phyloP scores from a whole-genome alignment of 2,888 invertebrate species.

The Eustalomyia histrio region DNA sequence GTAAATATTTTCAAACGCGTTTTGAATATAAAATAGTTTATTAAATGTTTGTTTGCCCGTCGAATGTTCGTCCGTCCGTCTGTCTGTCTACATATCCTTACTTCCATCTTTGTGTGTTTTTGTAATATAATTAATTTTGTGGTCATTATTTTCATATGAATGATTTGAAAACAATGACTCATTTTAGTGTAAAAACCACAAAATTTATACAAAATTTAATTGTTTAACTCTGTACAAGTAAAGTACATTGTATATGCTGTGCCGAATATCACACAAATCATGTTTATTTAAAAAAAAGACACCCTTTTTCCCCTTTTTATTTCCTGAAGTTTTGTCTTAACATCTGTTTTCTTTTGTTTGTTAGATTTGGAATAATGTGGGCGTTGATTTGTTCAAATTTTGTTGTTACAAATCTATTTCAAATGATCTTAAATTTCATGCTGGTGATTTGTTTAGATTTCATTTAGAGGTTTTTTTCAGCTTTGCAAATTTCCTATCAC shows the following conservation, averaged over 20 bases:
- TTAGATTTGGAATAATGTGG: conserved; percentile 9
- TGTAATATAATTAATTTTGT: neutral
- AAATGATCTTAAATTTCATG: conserved; percentile 35
- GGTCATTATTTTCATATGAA: conserved; percentile 2
- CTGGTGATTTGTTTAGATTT: conserved; percentile 43
- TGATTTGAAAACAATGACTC: conserved; percentile 6
- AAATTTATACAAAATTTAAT: conserved; percentile 8
- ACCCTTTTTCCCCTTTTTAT: neutral
- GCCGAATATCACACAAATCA: neutral
- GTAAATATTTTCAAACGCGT: conserved; percentile 18
- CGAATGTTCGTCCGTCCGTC: neutral
- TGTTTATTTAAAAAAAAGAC: neutral
- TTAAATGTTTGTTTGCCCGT: conserved; percentile 12
- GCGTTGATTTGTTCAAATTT: conserved; percentile 60
- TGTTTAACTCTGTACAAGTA: neutral
- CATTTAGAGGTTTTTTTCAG: neutral
- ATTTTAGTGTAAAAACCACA: neutral
- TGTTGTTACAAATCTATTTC: conserved; percentile 36
- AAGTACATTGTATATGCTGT: neutral
- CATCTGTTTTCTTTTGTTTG: neutral
- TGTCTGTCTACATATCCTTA: too few species aligned
- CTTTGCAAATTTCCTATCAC: conserved; percentile 38
- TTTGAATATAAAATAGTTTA: conserved; percentile 34
- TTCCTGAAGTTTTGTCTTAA: neutral
- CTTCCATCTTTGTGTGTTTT: neutral